Conservation (phyloP, 2,888 invertebrate genomes). For the Omphaloscelis lunosa region DNA sequence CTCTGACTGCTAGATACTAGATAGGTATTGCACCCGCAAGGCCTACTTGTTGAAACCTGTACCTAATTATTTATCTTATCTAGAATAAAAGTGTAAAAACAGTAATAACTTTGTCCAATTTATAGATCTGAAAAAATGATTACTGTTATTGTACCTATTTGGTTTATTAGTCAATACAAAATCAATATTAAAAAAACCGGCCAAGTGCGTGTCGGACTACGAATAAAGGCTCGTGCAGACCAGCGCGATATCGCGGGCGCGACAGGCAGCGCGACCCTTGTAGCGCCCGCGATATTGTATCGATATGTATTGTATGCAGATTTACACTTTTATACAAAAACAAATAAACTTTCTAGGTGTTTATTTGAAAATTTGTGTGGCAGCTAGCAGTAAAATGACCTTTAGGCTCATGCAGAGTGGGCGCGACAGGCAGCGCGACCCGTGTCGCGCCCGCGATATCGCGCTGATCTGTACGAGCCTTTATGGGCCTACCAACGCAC, state of each 20-base stretch:
- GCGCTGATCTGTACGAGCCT: too few species aligned
- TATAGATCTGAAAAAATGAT: background rate
- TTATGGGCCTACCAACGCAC: background rate
- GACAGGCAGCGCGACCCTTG: too few species aligned
- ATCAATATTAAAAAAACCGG: background rate
- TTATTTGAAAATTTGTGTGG: background rate
- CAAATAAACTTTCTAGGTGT: background rate
- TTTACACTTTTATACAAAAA: slow-evolving; percentile 4
- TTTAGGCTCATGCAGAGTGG: too few species aligned
- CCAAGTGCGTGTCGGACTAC: too few species aligned
- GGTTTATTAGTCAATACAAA: background rate
- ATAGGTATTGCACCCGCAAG: slow-evolving; percentile 20
- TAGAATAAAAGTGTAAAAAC: slow-evolving; percentile 8
- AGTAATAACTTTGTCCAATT: background rate
- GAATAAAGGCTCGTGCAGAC: too few species aligned
- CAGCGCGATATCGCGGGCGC: too few species aligned
- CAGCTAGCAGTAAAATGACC: slow-evolving; percentile 7
- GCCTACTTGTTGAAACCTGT: slow-evolving; percentile 33
- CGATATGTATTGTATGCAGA: slow-evolving; percentile 9
- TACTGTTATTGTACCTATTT: background rate
- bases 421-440: too few species aligned
- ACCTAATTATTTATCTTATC: slow-evolving; percentile 20
- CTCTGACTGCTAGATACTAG: slow-evolving; percentile 17
- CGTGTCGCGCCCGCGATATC: too few species aligned
- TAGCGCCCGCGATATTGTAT: too few species aligned